Percentiles rank a stretch among this genome's conserved stretches.
Evolutionary conservation across 2,797 vertebrate genomes (phyloP).

Genomic region (Pachyuromys duprasi): DNA sequence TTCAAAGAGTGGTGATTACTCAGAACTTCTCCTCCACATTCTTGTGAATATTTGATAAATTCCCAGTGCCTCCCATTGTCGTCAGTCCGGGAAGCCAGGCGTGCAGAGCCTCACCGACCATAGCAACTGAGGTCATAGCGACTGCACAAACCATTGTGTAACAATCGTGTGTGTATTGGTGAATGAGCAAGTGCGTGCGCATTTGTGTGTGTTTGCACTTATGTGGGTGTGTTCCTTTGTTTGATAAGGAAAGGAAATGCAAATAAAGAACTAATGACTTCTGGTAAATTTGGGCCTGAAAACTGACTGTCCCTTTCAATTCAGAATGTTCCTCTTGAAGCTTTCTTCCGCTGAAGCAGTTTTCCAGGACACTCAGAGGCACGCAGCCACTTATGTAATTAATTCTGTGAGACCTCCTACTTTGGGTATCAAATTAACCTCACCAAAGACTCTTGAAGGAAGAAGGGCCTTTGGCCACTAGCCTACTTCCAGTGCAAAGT

Average conservation of each 20-base stretch:
- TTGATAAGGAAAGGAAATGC: constrained; percentile 78
- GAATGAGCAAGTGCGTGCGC: background rate
- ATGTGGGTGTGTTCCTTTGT: constrained; percentile 27
- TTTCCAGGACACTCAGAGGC: background rate
- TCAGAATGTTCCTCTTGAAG: constrained; percentile 9
- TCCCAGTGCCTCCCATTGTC: constrained; percentile 57
- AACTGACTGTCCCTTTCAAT: background rate
- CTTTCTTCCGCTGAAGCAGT: background rate
- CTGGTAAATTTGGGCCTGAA: constrained; percentile 72
- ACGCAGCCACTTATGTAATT: background rate
- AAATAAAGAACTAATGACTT: constrained; percentile 77
- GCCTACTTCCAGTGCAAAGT: constrained; percentile 52
- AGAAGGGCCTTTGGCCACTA: constrained; percentile 10
- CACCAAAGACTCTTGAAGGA: background rate
- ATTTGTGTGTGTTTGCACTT: background rate
- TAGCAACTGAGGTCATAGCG: background rate
- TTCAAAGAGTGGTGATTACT: constrained; percentile 77
- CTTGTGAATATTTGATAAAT: constrained; percentile 75
- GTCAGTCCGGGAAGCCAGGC: constrained; percentile 61
- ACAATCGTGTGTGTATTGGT: background rate
- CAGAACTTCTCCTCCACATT: constrained; percentile 66
- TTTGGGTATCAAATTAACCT: constrained; percentile 12
- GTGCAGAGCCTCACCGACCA: background rate
- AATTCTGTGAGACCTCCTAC: background rate
- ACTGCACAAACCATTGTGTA: constrained; percentile 59